Evolutionary conservation across 2,797 vertebrate genomes (phyloP), one percentile per base, ranked within the genome.

Genomic region (Neoniphon sammara): DNA sequence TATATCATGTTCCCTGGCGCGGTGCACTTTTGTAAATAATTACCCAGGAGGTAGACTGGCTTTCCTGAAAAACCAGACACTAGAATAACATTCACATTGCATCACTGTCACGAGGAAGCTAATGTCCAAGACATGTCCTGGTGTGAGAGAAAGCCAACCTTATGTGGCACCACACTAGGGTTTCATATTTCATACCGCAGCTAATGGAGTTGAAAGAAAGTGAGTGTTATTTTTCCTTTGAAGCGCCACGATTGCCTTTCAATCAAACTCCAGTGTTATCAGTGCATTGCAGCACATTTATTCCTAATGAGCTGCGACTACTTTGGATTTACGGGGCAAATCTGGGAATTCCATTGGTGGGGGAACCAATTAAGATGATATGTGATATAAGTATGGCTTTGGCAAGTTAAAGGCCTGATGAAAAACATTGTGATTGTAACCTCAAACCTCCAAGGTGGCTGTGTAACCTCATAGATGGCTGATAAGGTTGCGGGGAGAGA

Each of bases 191-290:
- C 58, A 36, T 50, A 47, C 18, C 56, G 25, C 57, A 5, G 3
- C 63, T 55, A 55, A 50, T 49, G 44, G 30, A 72, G 49, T 50
- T 60, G 56, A 56, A 7, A 21, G 54, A 55, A 57, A 31, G 50
- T 58, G 50, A 66, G 46, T 57, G 64, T 64, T 73, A 59, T 79
- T 78, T 47, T 68, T 15, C 63, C 50, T 75, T 79, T 79, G 73
- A 74, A 54, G 64, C 74, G 71, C 70, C 62, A 59, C 69, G 56
- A 80, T 87, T 87, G 81, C 73, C 70, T 74, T 82, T 84, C 76
- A 86, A 78, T 89, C 86, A 83, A 80, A 84, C 62, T 65, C 78
- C 54, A 63, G 39, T 77, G 85, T 87, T 88, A 87, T 88, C 86
- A 78, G 82, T 46, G 52, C 34, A 82, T 59, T 69, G 77, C 82